Evolutionary conservation across 2,797 vertebrate species (phyloP), one percentile per base, ranked within the genome.

Genomic region (Sebastiscus tertius): DNA sequence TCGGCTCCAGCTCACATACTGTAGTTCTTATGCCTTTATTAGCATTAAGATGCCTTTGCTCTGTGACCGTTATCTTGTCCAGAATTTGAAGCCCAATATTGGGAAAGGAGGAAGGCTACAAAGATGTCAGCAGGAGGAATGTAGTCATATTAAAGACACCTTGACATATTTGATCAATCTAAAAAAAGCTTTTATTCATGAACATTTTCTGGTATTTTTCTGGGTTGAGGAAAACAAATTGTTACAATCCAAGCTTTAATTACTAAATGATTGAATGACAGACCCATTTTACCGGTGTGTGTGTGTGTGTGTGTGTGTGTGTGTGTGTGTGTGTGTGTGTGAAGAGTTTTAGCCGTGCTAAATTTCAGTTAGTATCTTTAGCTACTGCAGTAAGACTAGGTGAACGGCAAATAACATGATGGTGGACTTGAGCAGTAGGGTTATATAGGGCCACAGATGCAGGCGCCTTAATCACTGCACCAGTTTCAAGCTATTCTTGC

Each of bases 371-470:
- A 49, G 68, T 61, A 75, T 77, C 24, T 79, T 61, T 26, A 49
- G 34, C 34, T 6, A 1, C 39, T 31, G 54, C 8, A 24, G 24
- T n/a, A 61, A 49, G 54, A 52, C 29, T 4, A 52, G 26, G 11
- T 9, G 10, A 20, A 24, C 4, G 10, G 4, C 7, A 26, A 11
- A 76, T 22, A 61, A 24, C 62, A 59, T 16, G 26, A 55, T 65
- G 6, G 9, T 49, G 77, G 83, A 77, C 77, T 76, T 81, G 34
- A 59, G 72, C 61, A 64, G 27, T 49, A 73, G 63, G 79, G 81
- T 90, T 79, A 73, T 2, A 49, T 58, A 55, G 86, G 83, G 84
- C 73, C 33, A 77, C 64, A 72, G 52, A 69, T 52, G 1, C 52
- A 60, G 55, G 65, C 1, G 1, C 34, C 74, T 73, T 83, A 75